These are phyloP conservation scores for Halictus rubicundus DNA, from an alignment of 1,140 invertebrate species.

Conservation along the genomic window DNA sequence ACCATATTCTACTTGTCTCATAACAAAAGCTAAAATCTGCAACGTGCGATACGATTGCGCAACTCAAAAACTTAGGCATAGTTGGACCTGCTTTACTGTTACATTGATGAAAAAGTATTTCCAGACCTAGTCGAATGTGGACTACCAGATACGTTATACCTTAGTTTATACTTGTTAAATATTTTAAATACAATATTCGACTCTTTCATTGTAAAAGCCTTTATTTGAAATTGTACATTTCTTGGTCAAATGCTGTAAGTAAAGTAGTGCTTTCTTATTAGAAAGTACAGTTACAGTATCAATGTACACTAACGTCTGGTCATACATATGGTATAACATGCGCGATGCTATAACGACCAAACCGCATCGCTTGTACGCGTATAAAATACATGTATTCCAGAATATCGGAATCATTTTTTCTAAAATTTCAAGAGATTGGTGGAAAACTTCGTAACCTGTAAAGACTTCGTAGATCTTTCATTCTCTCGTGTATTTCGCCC, in stretches of 20 bases:
- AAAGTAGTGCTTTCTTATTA: neutral
- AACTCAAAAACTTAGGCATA: neutral
- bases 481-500: slow-evolving; percentile 31
- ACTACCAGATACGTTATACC: neutral
- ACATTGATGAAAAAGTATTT: neutral
- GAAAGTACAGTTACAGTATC: neutral
- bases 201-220: neutral
- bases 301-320: neutral
- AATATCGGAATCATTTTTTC: slow-evolving; percentile 60
- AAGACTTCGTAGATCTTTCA: slow-evolving; percentile 50
- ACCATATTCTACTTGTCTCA: slow-evolving; percentile 21
- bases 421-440: slow-evolving; percentile 66
- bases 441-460: slow-evolving; percentile 65
- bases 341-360: slow-evolving; percentile 11
- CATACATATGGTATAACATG: neutral
- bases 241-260: neutral
- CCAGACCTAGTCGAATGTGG: neutral
- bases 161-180: neutral
- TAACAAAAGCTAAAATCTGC: slow-evolving; percentile 30
- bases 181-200: neutral
- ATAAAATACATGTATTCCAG: slow-evolving; percentile 41
- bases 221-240: too few relatives aligned
- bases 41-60: neutral
- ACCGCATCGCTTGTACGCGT: neutral
- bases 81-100: neutral